Evolutionary conservation across 2,113 vertebrate species (phyloP).

Genomic region (Malurus melanocephalus): DNA sequence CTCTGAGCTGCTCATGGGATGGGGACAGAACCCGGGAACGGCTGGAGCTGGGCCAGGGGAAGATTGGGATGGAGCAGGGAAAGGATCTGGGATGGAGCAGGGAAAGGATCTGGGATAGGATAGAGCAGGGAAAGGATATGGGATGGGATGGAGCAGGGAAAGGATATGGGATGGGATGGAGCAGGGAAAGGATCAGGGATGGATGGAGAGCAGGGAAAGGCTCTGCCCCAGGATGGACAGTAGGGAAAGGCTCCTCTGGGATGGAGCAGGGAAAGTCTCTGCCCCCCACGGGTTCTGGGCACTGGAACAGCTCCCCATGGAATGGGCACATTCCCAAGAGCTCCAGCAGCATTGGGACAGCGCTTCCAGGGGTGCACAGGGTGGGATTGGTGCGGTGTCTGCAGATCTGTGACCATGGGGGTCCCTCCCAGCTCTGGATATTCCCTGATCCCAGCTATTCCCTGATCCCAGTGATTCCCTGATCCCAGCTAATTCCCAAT

Average conservation of each 20-base stretch:
- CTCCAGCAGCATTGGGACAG: rapidly evolving
- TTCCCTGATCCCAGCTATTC: not conserved
- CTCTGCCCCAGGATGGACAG: too few species aligned
- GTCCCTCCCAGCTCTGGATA: not conserved
- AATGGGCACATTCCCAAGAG: not conserved
- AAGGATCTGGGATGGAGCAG: too few species aligned
- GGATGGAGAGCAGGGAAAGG: too few species aligned
- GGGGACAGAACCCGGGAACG: rapidly evolving
- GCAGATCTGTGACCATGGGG: not conserved
- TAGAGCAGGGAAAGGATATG: too few species aligned
- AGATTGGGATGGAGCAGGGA: too few species aligned
- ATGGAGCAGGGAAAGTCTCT: not conserved
- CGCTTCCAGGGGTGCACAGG: rapidly evolving
- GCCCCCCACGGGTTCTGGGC: not conserved
- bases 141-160: too few species aligned
- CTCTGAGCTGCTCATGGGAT: not conserved
- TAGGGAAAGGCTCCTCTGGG: too few species aligned
- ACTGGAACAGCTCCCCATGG: not conserved
- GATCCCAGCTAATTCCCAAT: too few species aligned
- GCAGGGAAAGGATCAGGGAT: not conserved
- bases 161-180: too few species aligned
- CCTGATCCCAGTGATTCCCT: too few species aligned
- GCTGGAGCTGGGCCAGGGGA: not conserved
- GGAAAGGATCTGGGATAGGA: too few species aligned
- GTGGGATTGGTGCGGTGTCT: not conserved